Conservation (phyloP, 2,797 vertebrate species). For the Falco biarmicus region DNA sequence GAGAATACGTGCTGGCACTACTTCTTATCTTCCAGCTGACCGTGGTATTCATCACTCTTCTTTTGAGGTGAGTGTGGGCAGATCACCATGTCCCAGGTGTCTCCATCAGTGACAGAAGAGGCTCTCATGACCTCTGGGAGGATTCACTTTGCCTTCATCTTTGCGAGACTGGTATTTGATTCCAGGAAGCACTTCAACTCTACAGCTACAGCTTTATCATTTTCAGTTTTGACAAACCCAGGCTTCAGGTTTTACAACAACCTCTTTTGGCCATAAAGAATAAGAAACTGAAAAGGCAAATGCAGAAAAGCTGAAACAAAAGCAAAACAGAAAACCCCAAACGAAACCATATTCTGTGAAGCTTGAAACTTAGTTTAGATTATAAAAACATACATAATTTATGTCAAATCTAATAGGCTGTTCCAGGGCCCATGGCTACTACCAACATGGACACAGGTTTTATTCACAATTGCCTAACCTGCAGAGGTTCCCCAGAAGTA, state of each 20-base stretch:
- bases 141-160: not conserved
- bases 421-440: not conserved
- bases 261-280: not conserved
- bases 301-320: not conserved
- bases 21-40: not conserved
- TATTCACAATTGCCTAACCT: not conserved
- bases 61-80: not conserved
- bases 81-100: not conserved
- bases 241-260: not conserved
- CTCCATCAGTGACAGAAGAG: not conserved
- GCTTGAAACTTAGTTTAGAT: not conserved
- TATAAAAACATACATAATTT: not conserved
- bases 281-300: not conserved
- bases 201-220: not conserved
- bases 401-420: not conserved
- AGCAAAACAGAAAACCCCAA: not conserved
- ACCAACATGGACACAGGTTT: not conserved
- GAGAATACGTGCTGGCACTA: not conserved
- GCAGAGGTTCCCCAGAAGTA: not conserved
- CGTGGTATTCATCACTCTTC: not conserved
- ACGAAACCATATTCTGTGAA: not conserved
- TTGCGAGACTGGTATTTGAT: not conserved
- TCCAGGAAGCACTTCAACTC: not conserved
- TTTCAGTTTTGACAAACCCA: not conserved
- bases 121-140: not conserved